Evolutionary conservation across 1,140 invertebrate genomes (phyloP).

Genomic region (Mesaphorura yosii): DNA sequence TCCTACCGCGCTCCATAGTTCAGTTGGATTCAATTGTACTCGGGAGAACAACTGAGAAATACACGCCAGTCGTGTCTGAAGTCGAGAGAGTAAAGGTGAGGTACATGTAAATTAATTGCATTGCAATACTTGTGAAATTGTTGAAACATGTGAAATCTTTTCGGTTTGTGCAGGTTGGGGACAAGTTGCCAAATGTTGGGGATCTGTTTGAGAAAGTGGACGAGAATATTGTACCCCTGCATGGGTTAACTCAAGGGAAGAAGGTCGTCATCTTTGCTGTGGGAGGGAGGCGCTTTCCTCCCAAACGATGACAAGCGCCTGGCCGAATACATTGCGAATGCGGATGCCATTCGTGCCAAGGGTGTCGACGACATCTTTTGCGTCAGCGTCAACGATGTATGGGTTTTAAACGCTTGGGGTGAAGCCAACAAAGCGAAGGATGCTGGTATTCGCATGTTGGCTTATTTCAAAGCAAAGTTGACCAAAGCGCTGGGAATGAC

Average conservation of each 20-base stretch:
- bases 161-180: too few species aligned
- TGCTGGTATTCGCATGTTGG: constrained; percentile 58
- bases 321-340: constrained; percentile 69
- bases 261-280: constrained; percentile 83
- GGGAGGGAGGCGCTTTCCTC: constrained; percentile 73
- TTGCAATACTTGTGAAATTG: too few species aligned
- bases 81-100: too few species aligned
- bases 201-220: constrained; percentile 75
- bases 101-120: too few species aligned
- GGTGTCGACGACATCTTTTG: constrained; percentile 75
- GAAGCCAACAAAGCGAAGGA: constrained; percentile 39
- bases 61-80: too few species aligned
- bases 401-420: constrained; percentile 87
- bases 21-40: too few species aligned
- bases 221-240: constrained; percentile 68
- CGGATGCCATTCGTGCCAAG: constrained; percentile 61
- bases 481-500: constrained; percentile 66
- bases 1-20: too few species aligned
- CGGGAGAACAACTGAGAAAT: too few species aligned
- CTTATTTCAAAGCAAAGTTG: constrained; percentile 63
- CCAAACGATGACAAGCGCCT: constrained; percentile 90
- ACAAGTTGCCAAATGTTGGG: constrained; percentile 61
- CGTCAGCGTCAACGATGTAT: constrained; percentile 83
- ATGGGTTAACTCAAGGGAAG: constrained; percentile 59
- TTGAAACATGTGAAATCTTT: too few species aligned